A percentile compares a stretch with the other conserved stretches of the same genome.
These are phyloP conservation scores for Characodon lateralis DNA, from an alignment of 2,797 vertebrate genomes.

Conservation along the genomic window DNA sequence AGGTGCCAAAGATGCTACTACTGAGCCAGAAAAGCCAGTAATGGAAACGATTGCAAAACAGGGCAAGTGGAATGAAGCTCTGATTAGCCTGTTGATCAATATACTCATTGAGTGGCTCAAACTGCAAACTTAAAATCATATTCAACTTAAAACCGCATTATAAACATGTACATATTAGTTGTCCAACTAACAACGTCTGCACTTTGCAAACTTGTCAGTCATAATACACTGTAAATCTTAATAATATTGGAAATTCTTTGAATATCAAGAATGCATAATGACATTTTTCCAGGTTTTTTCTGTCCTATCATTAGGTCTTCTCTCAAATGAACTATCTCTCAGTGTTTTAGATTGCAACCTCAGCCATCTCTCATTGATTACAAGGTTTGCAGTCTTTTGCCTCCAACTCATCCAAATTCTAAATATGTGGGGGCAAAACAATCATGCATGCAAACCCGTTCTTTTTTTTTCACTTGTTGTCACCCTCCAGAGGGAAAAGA, in stretches of 20 bases:
- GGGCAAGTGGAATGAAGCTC: too few species aligned
- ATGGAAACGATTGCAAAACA: too few species aligned
- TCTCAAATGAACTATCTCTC: not conserved
- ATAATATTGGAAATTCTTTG: not conserved
- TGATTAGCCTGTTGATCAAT: too few species aligned
- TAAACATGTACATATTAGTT: not conserved
- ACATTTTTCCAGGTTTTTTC: not conserved
- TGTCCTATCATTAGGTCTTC: not conserved
- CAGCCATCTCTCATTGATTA: not conserved
- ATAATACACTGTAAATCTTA: not conserved
- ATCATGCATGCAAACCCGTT: not conserved
- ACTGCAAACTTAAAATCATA: not conserved
- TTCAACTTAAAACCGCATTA: not conserved
- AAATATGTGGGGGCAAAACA: not conserved
- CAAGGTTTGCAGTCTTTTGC: not conserved
- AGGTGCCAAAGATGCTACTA: too few species aligned
- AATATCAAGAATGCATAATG: not conserved
- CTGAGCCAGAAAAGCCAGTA: too few species aligned
- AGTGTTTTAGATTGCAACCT: not conserved
- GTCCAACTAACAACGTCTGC: not conserved
- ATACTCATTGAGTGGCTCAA: not conserved
- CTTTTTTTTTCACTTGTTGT: not conserved
- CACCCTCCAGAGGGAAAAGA: not conserved
- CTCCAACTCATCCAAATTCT: slow-evolving; percentile 17
- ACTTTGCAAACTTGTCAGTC: not conserved